Evolutionary conservation across 1,140 invertebrate genomes (phyloP).

Genomic region (Lamellibrachia luymesi): DNA sequence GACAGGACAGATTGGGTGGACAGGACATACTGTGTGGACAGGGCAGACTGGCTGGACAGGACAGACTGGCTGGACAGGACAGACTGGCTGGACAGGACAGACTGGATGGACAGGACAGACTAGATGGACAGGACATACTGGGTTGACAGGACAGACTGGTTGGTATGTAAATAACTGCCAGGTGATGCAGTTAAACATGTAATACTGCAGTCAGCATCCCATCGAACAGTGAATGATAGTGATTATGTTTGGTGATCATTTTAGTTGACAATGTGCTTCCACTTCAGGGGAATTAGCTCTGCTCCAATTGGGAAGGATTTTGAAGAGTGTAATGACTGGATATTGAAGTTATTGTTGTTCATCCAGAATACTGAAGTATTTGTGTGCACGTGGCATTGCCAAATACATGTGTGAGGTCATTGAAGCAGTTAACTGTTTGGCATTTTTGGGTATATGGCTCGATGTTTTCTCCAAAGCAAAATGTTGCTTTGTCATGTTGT

Average conservation of each 20-base stretch:
- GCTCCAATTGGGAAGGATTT: not conserved
- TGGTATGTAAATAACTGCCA: not conserved
- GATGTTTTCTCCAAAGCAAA: not conserved
- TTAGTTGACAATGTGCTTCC: not conserved
- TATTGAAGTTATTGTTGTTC: not conserved
- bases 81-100: too few relatives aligned
- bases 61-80: too few relatives aligned
- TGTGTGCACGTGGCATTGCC: not conserved
- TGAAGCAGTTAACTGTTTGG: not conserved
- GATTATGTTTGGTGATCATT: not conserved
- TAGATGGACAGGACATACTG: too few relatives aligned
- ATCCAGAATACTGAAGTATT: not conserved
- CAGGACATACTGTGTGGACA: too few relatives aligned
- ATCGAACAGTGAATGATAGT: not conserved
- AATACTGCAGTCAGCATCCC: not conserved
- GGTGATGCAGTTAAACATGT: not conserved
- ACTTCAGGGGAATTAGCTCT: not conserved
- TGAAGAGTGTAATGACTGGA: not conserved
- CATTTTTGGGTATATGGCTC: not conserved
- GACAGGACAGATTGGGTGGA: too few relatives aligned
- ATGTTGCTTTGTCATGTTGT: not conserved
- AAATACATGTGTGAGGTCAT: not conserved
- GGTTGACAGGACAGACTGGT: too few relatives aligned
- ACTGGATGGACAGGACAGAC: too few relatives aligned
- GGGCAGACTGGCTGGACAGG: too few relatives aligned